phyloP scores from a whole-genome alignment of 64 coral and sea anemone species.

The Orbicella faveolata region DNA sequence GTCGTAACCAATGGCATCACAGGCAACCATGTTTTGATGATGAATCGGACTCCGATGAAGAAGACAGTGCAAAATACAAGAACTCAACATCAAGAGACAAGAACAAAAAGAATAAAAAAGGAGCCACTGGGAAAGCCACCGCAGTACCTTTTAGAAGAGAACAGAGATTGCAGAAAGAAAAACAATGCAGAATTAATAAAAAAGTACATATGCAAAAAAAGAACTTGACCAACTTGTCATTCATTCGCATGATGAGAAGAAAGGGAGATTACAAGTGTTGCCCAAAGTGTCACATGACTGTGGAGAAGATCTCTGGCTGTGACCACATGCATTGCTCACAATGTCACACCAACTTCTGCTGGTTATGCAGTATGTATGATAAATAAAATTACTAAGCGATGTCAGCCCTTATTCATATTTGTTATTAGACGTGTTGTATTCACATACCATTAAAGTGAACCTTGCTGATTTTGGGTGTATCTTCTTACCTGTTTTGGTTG shows the following conservation, averaged over 20 bases:
- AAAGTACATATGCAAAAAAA: too few relatives aligned
- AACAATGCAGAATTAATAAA: background rate
- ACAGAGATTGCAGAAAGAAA: background rate
- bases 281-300: constrained; percentile 75
- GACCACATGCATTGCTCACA: constrained; percentile 91
- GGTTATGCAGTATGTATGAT: constrained; percentile 95
- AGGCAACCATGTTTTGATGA: constrained; percentile 54
- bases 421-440: too few relatives aligned
- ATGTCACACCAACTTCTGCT: constrained; percentile 82
- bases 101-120: background rate
- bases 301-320: constrained; percentile 91
- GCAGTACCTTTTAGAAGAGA: too few relatives aligned
- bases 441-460: too few relatives aligned
- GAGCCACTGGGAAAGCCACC: background rate
- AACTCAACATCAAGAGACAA: background rate
- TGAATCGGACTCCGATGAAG: constrained; percentile 12
- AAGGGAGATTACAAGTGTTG: constrained; percentile 76
- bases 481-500: too few relatives aligned
- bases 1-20: constrained; percentile 74
- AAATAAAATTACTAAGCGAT: too few relatives aligned
- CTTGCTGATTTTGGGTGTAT: too few relatives aligned
- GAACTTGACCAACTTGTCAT: constrained; percentile 45
- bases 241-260: constrained; percentile 66
- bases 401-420: too few relatives aligned
- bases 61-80: background rate